phyloP scores from a whole-genome alignment of 2,113 vertebrate species.

The Hypomesus transpacificus region DNA sequence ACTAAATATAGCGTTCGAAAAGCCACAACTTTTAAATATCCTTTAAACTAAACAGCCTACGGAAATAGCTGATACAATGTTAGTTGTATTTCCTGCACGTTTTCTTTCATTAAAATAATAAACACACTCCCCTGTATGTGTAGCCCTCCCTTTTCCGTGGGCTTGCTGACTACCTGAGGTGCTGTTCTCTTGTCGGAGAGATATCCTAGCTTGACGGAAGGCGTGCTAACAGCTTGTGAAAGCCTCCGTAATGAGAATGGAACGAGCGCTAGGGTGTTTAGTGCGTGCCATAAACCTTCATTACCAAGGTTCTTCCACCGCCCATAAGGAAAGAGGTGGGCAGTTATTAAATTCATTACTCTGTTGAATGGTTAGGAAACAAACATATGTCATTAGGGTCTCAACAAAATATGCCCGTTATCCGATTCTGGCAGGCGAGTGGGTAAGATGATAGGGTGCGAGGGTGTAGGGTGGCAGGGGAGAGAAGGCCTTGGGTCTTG shows the following conservation, averaged over 20 bases:
- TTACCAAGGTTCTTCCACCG: conserved; percentile 36
- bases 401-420: conserved; percentile 9
- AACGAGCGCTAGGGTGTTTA: conserved; percentile 26
- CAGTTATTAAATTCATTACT: conserved; percentile 45
- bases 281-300: conserved; percentile 38
- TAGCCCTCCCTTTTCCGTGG: background rate
- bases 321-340: conserved; percentile 9
- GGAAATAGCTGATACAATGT: no score
- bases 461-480: background rate
- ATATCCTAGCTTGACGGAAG: conserved; percentile 22
- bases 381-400: conserved; percentile 37
- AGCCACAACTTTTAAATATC: no score
- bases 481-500: background rate
- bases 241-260: conserved; percentile 28
- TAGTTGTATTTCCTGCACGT: no score
- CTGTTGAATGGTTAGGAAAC: conserved; percentile 16
- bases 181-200: conserved; percentile 6
- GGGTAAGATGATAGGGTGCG: conserved; percentile 16
- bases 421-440: conserved; percentile 1
- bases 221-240: conserved; percentile 31
- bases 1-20: no score
- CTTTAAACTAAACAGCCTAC: no score
- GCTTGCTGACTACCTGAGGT: background rate
- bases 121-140: background rate
- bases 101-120: no score